phyloP scores from a whole-genome alignment of 2,797 vertebrate species.

The Hypotaenidia okinawae region DNA sequence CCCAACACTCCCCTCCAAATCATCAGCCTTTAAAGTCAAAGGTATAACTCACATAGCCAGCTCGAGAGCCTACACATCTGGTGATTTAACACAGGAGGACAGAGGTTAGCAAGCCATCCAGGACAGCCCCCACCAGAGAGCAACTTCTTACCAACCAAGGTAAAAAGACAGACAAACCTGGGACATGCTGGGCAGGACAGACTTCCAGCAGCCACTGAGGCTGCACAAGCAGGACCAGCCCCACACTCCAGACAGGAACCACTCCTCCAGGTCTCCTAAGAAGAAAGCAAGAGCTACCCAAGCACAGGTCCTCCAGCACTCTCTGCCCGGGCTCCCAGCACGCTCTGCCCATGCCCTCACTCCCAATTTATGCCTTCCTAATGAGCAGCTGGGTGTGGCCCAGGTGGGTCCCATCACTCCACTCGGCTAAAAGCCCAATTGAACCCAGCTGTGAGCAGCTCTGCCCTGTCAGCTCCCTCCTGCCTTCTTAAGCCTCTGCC shows the following conservation, averaged over 20 bases:
- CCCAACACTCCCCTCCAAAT: too few species aligned
- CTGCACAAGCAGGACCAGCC: too few species aligned
- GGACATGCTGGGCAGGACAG: accelerated
- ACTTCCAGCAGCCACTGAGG: too few species aligned
- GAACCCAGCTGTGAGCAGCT: not conserved
- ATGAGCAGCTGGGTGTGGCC: too few species aligned
- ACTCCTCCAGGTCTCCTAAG: too few species aligned
- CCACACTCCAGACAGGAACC: accelerated
- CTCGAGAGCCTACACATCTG: accelerated
- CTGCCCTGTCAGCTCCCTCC: too few species aligned
- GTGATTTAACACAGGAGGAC: accelerated
- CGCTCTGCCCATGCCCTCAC: too few species aligned
- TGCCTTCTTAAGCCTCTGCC: not conserved
- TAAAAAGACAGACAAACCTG: not conserved
- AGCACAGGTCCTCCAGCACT: too few species aligned
- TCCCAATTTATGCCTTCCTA: not conserved
- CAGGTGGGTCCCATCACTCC: not conserved
- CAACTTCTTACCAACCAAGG: not conserved
- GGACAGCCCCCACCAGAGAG: not conserved
- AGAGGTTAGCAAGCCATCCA: accelerated
- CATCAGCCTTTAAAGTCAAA: not conserved
- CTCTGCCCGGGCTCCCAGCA: too few species aligned
- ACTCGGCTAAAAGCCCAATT: not conserved
- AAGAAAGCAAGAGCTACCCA: too few species aligned
- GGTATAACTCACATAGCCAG: not conserved